Evolutionary conservation across 2,888 invertebrate species (phyloP).

Genomic region (Sarcophaga variegata): DNA sequence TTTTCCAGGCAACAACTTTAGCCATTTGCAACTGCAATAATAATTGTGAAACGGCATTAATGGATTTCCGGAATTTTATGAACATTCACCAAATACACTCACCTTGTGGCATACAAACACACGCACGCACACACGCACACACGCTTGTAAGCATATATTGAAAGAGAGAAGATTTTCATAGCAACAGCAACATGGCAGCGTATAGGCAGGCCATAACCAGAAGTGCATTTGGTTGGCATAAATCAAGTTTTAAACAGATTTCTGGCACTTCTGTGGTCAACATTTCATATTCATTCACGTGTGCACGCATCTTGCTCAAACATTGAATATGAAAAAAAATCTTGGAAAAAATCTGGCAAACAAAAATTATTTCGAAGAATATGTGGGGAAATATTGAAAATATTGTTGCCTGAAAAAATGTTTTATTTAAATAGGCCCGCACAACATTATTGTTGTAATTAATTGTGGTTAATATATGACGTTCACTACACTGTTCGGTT

Average conservation of each 20-base stretch:
- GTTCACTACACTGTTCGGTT: not conserved
- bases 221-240: constrained; percentile 57
- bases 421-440: constrained; percentile 10
- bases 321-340: no score
- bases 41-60: constrained; percentile 11
- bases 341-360: no score
- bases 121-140: not conserved
- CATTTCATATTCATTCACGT: constrained; percentile 22
- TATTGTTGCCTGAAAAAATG: constrained; percentile 15
- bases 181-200: not conserved
- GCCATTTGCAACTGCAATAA: not conserved
- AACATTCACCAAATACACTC: not conserved
- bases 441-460: constrained; percentile 15
- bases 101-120: not conserved
- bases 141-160: not conserved
- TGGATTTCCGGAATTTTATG: constrained; percentile 27
- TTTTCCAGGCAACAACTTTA: not conserved
- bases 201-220: constrained; percentile 42
- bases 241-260: constrained; percentile 58
- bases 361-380: not conserved
- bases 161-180: no score
- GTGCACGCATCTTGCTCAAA: not conserved
- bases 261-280: constrained; percentile 50
- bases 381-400: constrained; percentile 21
- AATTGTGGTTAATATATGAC: constrained; percentile 29